Conservation (phyloP, 2,888 invertebrate genomes). For the Clusia tigrina region DNA sequence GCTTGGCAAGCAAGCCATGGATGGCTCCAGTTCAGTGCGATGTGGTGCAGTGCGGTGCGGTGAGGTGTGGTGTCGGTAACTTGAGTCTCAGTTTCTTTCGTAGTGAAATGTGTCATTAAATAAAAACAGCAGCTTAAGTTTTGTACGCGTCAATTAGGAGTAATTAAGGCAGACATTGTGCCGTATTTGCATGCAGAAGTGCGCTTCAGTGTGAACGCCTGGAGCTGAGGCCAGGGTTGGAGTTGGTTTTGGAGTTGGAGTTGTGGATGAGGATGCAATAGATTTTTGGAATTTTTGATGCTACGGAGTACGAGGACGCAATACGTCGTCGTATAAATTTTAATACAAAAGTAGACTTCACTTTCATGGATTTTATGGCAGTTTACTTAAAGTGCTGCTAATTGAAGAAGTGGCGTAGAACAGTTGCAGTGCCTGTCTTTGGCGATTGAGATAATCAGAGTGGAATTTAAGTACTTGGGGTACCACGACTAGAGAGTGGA, state of each 20-base stretch:
- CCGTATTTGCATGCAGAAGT: not conserved
- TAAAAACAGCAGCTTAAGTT: conserved; percentile 59
- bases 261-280: too few species aligned
- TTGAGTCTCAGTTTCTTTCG: conserved; percentile 39
- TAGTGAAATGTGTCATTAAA: conserved; percentile 57
- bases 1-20: conserved; percentile 35
- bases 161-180: conserved; percentile 62
- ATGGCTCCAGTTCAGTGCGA: not conserved
- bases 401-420: too few species aligned
- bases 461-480: too few species aligned
- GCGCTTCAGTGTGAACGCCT: conserved; percentile 54
- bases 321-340: too few species aligned
- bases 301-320: too few species aligned
- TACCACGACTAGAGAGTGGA: too few species aligned
- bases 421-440: too few species aligned
- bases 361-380: too few species aligned
- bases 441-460: too few species aligned
- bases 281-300: too few species aligned
- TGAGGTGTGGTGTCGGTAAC: conserved; percentile 37
- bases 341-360: too few species aligned
- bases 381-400: too few species aligned
- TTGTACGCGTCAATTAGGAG: conserved; percentile 62
- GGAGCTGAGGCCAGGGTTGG: conserved; percentile 35
- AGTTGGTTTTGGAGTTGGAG: conserved; percentile 12
- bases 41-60: conserved; percentile 9